Conservation (phyloP, 2,113 vertebrate species). For the Malurus elegans region DNA sequence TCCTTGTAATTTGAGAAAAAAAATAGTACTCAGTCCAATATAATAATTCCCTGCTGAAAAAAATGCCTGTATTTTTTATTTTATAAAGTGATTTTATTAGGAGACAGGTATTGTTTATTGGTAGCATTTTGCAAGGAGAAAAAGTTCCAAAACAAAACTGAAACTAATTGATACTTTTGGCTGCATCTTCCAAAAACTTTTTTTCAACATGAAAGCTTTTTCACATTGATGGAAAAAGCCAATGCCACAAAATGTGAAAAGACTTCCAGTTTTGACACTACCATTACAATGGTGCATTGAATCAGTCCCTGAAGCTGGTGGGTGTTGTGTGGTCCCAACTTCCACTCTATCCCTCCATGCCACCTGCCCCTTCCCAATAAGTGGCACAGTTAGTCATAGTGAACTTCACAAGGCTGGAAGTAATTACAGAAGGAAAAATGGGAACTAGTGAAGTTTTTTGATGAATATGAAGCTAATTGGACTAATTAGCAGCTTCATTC, state of each 20-base stretch:
- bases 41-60: neutral
- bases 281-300: neutral
- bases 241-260: neutral
- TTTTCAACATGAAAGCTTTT: neutral
- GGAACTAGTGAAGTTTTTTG: neutral
- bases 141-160: neutral
- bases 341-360: neutral
- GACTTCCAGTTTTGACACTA: neutral
- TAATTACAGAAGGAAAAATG: neutral
- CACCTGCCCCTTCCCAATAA: fast-evolving
- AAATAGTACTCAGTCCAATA: neutral
- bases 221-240: neutral
- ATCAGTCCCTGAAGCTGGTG: neutral
- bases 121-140: neutral
- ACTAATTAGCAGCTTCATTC: neutral
- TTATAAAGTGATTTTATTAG: neutral
- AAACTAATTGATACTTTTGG: neutral
- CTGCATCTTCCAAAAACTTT: neutral
- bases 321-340: neutral
- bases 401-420: neutral
- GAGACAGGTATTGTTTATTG: neutral
- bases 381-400: neutral
- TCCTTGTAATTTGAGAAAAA: neutral
- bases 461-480: neutral
- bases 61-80: neutral